phyloP scores from a whole-genome alignment of 2,797 vertebrate genomes.

The Mallotus villosus region DNA sequence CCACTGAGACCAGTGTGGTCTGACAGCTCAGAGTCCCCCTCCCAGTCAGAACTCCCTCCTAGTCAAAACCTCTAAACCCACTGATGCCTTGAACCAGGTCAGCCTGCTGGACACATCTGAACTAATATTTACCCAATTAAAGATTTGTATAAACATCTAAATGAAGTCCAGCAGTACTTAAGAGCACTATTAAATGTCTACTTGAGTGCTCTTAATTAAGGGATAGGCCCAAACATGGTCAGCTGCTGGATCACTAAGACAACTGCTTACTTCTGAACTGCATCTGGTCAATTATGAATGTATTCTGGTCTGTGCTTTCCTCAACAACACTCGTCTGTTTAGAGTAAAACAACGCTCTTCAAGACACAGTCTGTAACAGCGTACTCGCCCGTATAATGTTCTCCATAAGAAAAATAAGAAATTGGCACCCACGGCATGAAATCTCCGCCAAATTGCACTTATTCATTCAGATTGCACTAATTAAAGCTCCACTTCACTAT shows the following conservation, averaged over 20 bases:
- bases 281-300: conserved; percentile 35
- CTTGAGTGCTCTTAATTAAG: conserved; percentile 35
- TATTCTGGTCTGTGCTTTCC: conserved; percentile 30
- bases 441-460: conserved; percentile 47
- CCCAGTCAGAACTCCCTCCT: conserved; percentile 57
- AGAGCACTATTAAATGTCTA: conserved; percentile 29
- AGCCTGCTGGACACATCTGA: conserved; percentile 80
- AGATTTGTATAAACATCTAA: conserved; percentile 79
- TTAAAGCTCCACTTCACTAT: conserved; percentile 55
- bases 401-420: conserved; percentile 41
- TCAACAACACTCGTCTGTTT: conserved; percentile 53
- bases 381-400: conserved; percentile 45
- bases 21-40: conserved; percentile 70
- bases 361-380: conserved; percentile 30
- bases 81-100: conserved; percentile 65
- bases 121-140: conserved; percentile 82
- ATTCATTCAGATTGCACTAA: conserved; percentile 57
- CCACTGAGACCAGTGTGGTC: conserved; percentile 69
- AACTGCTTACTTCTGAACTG: conserved; percentile 30
- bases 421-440: conserved; percentile 31
- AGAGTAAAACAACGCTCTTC: conserved; percentile 42
- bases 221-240: conserved; percentile 33
- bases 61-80: background rate
- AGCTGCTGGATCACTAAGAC: conserved; percentile 27
- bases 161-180: conserved; percentile 46